Evolutionary conservation across 2,113 vertebrate genomes (phyloP).

Genomic region (Galbula dea): DNA sequence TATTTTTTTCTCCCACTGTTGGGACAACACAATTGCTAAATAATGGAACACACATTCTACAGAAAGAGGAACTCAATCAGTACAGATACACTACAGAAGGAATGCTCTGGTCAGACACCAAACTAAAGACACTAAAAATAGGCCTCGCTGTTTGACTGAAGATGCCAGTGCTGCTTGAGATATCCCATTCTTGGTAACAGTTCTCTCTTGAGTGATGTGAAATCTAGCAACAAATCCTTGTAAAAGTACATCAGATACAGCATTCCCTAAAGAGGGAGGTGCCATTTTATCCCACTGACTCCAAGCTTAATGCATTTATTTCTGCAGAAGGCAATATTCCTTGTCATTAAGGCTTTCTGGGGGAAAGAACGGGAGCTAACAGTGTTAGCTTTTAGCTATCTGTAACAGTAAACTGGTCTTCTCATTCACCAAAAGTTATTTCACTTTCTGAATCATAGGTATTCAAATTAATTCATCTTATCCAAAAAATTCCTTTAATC

Average conservation of each 20-base stretch:
- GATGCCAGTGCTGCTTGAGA: not conserved
- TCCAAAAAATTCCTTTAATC: not conserved
- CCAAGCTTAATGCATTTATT: not conserved
- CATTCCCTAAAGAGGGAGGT: not conserved
- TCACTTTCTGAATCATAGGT: not conserved
- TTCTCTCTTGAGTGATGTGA: not conserved
- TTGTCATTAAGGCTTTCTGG: not conserved
- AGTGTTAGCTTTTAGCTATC: not conserved
- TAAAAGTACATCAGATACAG: not conserved
- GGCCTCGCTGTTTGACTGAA: not conserved
- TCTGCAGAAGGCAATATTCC: not conserved
- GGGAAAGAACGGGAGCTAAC: not conserved
- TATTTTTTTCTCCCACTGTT: not conserved
- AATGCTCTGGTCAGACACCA: slow-evolving; percentile 25
- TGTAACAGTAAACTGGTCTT: not conserved
- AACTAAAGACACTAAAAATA: slow-evolving; percentile 35
- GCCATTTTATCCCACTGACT: not conserved
- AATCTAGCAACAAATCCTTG: not conserved
- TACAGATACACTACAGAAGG: not conserved
- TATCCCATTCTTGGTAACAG: slow-evolving; percentile 33
- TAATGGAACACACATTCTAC: not conserved
- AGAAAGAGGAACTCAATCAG: not conserved
- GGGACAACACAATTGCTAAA: not conserved
- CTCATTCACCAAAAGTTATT: not conserved
- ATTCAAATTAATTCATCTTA: not conserved